phyloP scores from a whole-genome alignment of 1,140 invertebrate species.

The Heliconius hewitsoni region DNA sequence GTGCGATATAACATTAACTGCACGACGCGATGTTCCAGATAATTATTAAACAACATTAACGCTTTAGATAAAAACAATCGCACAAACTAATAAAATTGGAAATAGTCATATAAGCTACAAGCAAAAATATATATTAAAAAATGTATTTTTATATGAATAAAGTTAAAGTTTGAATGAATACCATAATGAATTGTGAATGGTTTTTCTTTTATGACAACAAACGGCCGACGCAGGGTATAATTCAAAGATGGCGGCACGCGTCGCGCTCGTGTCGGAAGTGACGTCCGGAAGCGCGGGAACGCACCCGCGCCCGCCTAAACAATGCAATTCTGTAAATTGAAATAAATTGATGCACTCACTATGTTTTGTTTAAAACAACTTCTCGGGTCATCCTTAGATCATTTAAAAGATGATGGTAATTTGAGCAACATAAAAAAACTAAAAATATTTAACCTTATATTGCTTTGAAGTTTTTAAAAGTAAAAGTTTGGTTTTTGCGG shows the following conservation, averaged over 20 bases:
- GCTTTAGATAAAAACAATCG: slow-evolving; percentile 71
- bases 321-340: slow-evolving; percentile 78
- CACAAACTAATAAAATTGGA: not conserved
- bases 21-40: slow-evolving; percentile 61
- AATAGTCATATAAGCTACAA: too few relatives aligned
- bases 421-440: not conserved
- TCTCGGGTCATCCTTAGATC: slow-evolving; percentile 13
- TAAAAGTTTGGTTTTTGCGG: too few relatives aligned
- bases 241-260: slow-evolving; percentile 77
- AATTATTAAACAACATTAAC: slow-evolving; percentile 77
- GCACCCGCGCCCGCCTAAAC: slow-evolving; percentile 69
- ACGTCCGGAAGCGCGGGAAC: slow-evolving; percentile 69
- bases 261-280: slow-evolving; percentile 72
- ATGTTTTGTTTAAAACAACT: slow-evolving; percentile 58
- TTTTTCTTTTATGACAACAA: slow-evolving; percentile 60
- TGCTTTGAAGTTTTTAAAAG: too few relatives aligned
- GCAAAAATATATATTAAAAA: not conserved
- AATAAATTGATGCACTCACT: slow-evolving; percentile 77
- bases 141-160: not conserved
- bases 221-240: slow-evolving; percentile 67
- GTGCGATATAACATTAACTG: slow-evolving; percentile 49
- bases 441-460: not conserved
- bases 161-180: not conserved
- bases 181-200: slow-evolving; percentile 39
- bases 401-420: not conserved